Base-by-base conservation (phyloP, 2,113 vertebrate species). In the Plecturocebus donacophilus region DNA sequence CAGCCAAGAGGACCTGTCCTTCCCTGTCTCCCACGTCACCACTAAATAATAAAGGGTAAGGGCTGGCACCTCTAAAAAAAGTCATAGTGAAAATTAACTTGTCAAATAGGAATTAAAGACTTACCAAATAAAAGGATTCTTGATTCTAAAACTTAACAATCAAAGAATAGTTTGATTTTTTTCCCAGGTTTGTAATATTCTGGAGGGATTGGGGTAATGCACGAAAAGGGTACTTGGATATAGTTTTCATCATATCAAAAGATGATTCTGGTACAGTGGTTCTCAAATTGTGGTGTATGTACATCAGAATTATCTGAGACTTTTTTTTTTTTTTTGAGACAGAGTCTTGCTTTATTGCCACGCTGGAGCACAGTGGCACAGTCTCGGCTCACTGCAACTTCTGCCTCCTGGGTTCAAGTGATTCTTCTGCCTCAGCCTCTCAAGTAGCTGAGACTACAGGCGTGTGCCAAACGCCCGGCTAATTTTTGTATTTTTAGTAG, bases 21-120 rank as follows among this genome's bases (percentile, higher is more conserved):
- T 99, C 99, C 9, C 97, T 99, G 17, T 99, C 99, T 40, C 99
- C 99, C 8, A 98, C 99, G 1, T 99, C 99, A 0, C 99, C 99
- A 0, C 98, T 99, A 4, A 98, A 99, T 96, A 99, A 98, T 97
- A 99, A 99, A 97, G 99, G 99, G 99, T 99, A 97, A 99, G 99
- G 89, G 38, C 70, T 79, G 23, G 21, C 25, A 64, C 12, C 38
- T 93, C 21, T 32, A 61, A 19, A 38, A 42, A 77, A 64, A 0
- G 9, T 81, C 66, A 45, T 61, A 79, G 8, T 70, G 40, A 61
- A 70, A 76, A 14, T 45, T 25, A 61, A 73, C 66, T 80, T 94
- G 73, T 30, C 56, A 93, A 93, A 30, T 38, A 75, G 23, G 12
- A 38, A 64, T 84, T 75, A 95, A 87, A 92, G 52, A 77, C 58